A percentile compares a stretch with the other conserved stretches of the same genome.
These are phyloP conservation scores for Drosophila picticornis DNA, from an alignment of 2,888 invertebrate genomes.

Conservation along the genomic window DNA sequence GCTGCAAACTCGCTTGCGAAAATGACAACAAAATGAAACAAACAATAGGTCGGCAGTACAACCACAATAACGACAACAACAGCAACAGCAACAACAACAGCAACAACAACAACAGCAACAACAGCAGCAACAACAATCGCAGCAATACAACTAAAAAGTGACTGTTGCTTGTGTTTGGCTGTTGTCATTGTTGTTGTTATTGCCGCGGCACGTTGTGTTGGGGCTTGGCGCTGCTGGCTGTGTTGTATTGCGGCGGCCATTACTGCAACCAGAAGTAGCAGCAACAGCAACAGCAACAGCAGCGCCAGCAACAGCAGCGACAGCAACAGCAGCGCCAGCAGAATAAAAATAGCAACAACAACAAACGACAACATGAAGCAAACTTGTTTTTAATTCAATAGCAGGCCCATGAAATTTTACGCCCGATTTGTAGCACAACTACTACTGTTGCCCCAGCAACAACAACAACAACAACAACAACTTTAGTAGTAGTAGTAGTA, in stretches of 20 bases:
- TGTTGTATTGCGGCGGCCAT: slow-evolving; percentile 58
- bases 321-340: slow-evolving; percentile 20
- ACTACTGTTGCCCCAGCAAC: slow-evolving; percentile 72
- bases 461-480: slow-evolving; percentile 24
- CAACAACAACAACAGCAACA: slow-evolving; percentile 14
- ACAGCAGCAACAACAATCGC: slow-evolving; percentile 21
- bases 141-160: slow-evolving; percentile 62
- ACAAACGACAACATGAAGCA: slow-evolving; percentile 53
- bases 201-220: slow-evolving; percentile 58
- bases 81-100: slow-evolving; percentile 18
- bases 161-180: slow-evolving; percentile 51
- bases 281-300: slow-evolving; percentile 43
- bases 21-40: slow-evolving; percentile 72
- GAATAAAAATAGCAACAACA: slow-evolving; percentile 16
- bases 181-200: slow-evolving; percentile 42
- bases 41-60: slow-evolving; percentile 69
- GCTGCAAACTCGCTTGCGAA: slow-evolving; percentile 67
- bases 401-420: slow-evolving; percentile 83
- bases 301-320: slow-evolving; percentile 16
- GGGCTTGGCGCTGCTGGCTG: slow-evolving; percentile 56
- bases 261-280: slow-evolving; percentile 70
- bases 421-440: slow-evolving; percentile 82
- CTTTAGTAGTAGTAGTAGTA: slow-evolving; percentile 6
- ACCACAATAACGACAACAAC: slow-evolving; percentile 48
- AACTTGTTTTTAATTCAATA: slow-evolving; percentile 82